Base-by-base conservation (phyloP, 1,140 invertebrate genomes). In the Neodiprion pinetum region DNA sequence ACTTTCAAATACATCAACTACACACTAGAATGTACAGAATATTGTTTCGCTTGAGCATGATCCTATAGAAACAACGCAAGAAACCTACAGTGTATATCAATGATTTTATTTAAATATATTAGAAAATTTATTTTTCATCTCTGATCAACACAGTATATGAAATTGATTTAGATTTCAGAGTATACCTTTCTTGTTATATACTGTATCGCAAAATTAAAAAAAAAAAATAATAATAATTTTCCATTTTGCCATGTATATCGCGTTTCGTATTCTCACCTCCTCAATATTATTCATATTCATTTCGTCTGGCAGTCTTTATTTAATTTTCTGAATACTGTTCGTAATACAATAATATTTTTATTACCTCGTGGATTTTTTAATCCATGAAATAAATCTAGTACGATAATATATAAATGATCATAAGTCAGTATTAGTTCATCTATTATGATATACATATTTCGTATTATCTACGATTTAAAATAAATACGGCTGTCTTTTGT, bases 271-370 rank as follows among this genome's bases (percentile, higher is more conserved):
- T 40, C 74, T 76, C 72, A 71, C 74, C 79, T 73, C 75, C 80
- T 78, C 84, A 78, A 77, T 65, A 72, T 72, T 71, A 23, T 66
- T 69, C 72, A 47, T 67, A 12, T 69, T 74, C 17, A 47, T 47
- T 11, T 69, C 67, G 67, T 77, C 76, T 82, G 83, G 79, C 85
- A 87, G 84, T 86, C 85, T 86, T 87, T 83, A 75, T 84, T 86
- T 82, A 82, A 76, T 76, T 81, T 83, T 84, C 80, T 83, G 83
- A 88, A 88, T 88, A 88, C 87, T 88, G 86, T 83, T 88, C 78
- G 85, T 87, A 87, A 87, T 85, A 87, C 82, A 78, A 84, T 84
- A 40, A 61, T 61, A 61, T 61, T 14, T 14, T 14, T 61, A 61
- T 61, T 61, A 61, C n/a, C 53, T 61, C 53, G 53, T 61, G 11